phyloP scores from a whole-genome alignment of 2,797 vertebrate genomes.

The Centropyge bicolor region DNA sequence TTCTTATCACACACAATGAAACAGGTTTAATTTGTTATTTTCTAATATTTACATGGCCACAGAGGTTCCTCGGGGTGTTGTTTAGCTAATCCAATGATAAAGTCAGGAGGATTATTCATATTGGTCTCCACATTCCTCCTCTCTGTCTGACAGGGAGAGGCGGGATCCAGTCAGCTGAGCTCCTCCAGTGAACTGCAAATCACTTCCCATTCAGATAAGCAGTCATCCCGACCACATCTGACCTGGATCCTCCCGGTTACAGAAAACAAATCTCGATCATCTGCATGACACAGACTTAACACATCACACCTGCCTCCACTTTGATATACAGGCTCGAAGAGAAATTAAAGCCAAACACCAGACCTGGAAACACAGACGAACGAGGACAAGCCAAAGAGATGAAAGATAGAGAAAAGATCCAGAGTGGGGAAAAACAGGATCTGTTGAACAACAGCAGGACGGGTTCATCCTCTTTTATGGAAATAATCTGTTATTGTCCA shows the following conservation, averaged over 20 bases:
- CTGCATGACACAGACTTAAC: conserved; percentile 53
- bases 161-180: conserved; percentile 47
- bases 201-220: conserved; percentile 63
- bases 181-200: conserved; percentile 69
- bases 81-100: conserved; percentile 70
- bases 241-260: conserved; percentile 64
- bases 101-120: conserved; percentile 67
- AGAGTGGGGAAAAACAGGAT: conserved; percentile 27
- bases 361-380: conserved; percentile 25
- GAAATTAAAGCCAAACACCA: conserved; percentile 55
- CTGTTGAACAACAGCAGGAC: conserved; percentile 39
- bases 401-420: conserved; percentile 47
- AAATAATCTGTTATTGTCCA: conserved; percentile 70
- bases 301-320: conserved; percentile 64
- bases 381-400: conserved; percentile 46
- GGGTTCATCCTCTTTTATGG: conserved; percentile 64
- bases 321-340: conserved; percentile 50
- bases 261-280: conserved; percentile 62
- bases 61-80: conserved; percentile 56
- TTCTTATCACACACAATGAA: conserved; percentile 41
- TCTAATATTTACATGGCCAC: conserved; percentile 54
- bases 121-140: conserved; percentile 49
- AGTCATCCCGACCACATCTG: conserved; percentile 59
- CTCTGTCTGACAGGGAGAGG: conserved; percentile 37
- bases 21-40: conserved; percentile 53